A percentile compares a stretch with the other conserved stretches of the same genome.
Evolutionary conservation across 2,797 vertebrate genomes (phyloP).

Genomic region (Euphonia xanthogaster): DNA sequence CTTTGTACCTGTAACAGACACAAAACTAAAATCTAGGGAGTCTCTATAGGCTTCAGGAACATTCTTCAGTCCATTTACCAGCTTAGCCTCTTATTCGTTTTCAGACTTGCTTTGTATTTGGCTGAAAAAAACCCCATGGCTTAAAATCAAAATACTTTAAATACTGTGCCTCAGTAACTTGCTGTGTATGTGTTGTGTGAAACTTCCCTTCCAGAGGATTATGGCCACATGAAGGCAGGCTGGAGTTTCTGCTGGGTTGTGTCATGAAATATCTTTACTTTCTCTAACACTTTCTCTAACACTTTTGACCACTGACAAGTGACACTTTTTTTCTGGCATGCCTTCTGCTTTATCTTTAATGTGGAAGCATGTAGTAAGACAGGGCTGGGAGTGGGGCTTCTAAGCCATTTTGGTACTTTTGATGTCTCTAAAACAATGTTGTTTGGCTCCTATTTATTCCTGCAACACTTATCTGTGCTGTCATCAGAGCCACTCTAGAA

Average conservation of each 20-base stretch:
- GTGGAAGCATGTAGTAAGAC: not conserved
- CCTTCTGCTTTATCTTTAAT: not conserved
- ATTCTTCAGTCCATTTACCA: not conserved
- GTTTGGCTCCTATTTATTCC: not conserved
- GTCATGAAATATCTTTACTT: not conserved
- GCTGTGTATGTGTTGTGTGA: not conserved
- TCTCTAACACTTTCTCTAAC: too few relatives aligned
- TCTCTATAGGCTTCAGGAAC: not conserved
- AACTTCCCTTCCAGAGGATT: not conserved
- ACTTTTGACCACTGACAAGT: not conserved
- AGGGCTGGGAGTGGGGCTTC: not conserved
- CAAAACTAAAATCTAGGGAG: conserved; percentile 7
- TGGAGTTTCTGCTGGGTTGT: not conserved
- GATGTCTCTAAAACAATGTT: not conserved
- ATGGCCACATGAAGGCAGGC: not conserved
- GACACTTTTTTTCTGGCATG: not conserved
- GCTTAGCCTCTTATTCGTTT: not conserved
- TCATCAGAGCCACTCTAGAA: not conserved
- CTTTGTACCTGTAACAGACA: conserved; percentile 24
- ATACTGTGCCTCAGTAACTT: not conserved
- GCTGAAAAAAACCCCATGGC: not conserved
- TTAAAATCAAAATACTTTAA: conserved; percentile 20
- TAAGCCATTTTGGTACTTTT: not conserved
- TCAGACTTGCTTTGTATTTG: not conserved
- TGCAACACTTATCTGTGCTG: not conserved